Evolutionary conservation across 2,888 invertebrate species (phyloP), one percentile per base, ranked within the genome.

Genomic region (Napeogenes sylphis): DNA sequence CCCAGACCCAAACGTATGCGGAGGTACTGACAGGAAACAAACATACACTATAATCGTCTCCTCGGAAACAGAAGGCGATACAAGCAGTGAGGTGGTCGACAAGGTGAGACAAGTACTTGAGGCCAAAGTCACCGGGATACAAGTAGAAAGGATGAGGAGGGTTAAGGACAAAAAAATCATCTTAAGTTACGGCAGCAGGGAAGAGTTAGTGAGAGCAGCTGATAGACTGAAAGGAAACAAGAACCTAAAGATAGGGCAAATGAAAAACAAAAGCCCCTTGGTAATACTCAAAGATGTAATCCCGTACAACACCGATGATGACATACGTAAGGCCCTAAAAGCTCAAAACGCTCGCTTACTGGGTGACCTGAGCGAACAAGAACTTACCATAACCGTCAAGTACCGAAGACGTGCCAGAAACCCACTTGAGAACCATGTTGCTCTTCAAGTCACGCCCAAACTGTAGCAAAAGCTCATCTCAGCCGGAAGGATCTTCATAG

Each of bases 211-310:
- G 8, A 38, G 8, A 8, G 38, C 38, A 1, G 38, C 8, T 6
- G 13, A 4, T 13, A 45, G 45, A 30, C n/a, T 32, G 30, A 45
- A 38, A 38, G 3, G 10, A 47, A 14, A 4, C 47, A 45, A 46
- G 6, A 8, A 35, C 35, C 38, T 57, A 12, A 57, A 42, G 30
- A n/a, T 58, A 2, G 54, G 56, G 4, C 6, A 3, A 5, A 53
- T n/a, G 12, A 8, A 33, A 21, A 56, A 59, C 6, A 63, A 63
- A 45, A 64, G 65, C 45, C 66, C 66, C 6, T 55, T 68, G 2
- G 30, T 69, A 0, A 47, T 67, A 8, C 53, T 69, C 21, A 62
- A 45, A n/a, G 53, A 61, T 13, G 64, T 69, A 3, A 13, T 64
- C 0, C 4, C 10, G 4, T 35, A 30, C 33, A 61, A 68, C 45